Evolutionary conservation across 1,140 invertebrate genomes (phyloP), one percentile per base, ranked within the genome.

Genomic region (Piezodorus guildinii): DNA sequence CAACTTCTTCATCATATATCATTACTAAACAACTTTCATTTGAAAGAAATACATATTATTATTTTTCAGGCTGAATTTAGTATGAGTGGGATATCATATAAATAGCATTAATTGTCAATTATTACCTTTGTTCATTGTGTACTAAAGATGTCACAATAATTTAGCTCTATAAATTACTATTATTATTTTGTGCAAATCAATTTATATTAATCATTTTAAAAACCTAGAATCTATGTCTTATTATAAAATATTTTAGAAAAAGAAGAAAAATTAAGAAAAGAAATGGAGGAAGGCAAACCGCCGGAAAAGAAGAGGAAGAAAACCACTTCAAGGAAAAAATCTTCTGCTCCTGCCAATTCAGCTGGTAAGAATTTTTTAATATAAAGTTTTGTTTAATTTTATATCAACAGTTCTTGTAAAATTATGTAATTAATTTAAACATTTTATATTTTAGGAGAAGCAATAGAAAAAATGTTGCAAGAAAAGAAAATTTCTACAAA

Each of bases 401-500:
- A 44, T 23, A 58, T 34, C 16, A 43, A 60, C 21, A 60, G 34
- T 44, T 4, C 45, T 23, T 27, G n/a, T 59, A 27, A 46, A n/a
- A 60, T 21, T 60, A 19, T 8, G 2, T n/a, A 56, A 49, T 45
- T 51, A 60, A 44, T 43, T 46, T 30, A 16, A 49, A 17, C 16
- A 25, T 45, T 25, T 34, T 45, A 1, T 5, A n/a, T 56, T 60
- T 30, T 25, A 69, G 86, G 85, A 2, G 93, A 96, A 77, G 94
- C 93, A 0, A 93, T 96, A 30, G 90, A 94, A 71, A 95, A 93
- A 74, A 94, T 97, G 83, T 74, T 97, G 9, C 86, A 92, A 69
- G 93, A 96, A 70, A 96, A 95, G 74, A 91, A 91, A 72, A 88
- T 98, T 64, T 97, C 94, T 0, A 86, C 83, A 6, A 98, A 98